Conservation (phyloP, 2,113 vertebrate species). For the Butorides virescens region DNA sequence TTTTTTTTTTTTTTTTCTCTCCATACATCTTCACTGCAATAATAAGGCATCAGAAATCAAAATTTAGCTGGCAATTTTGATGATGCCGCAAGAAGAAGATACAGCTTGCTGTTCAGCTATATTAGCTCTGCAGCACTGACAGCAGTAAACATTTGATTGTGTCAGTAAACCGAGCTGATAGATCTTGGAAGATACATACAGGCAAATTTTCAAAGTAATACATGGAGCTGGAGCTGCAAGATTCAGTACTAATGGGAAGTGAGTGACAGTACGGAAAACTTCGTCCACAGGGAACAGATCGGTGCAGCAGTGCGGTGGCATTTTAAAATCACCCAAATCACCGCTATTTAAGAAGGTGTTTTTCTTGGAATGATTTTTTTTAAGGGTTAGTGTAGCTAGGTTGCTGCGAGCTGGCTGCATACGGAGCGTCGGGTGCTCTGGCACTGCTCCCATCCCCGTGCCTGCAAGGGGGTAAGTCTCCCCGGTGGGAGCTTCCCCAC, state of each 20-base stretch:
- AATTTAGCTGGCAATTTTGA: constrained; percentile 58
- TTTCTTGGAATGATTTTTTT: neutral
- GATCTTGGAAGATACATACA: neutral
- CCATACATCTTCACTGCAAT: constrained; percentile 40
- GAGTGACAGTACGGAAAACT: neutral
- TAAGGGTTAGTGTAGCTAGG: neutral
- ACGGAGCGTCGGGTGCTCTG: neutral
- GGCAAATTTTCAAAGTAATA: constrained; percentile 35
- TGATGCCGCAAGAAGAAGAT: constrained; percentile 28
- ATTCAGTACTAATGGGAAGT: constrained; percentile 10
- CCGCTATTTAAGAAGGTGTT: neutral
- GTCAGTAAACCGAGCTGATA: constrained; percentile 50
- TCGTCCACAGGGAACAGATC: neutral
- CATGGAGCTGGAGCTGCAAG: neutral
- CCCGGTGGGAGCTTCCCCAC: neutral
- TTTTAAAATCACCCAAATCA: neutral
- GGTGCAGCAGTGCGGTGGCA: accelerated
- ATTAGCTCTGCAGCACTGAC: constrained; percentile 10
- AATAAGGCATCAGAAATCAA: constrained; percentile 53
- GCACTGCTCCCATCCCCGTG: accelerated
- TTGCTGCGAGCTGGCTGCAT: neutral
- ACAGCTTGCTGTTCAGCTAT: constrained; percentile 54
- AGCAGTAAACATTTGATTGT: constrained; percentile 44
- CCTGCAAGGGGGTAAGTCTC: neutral
- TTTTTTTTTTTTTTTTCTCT: neutral